These are phyloP conservation scores for Sebastes dallii DNA, from an alignment of 2,797 vertebrate species.

Conservation along the genomic window DNA sequence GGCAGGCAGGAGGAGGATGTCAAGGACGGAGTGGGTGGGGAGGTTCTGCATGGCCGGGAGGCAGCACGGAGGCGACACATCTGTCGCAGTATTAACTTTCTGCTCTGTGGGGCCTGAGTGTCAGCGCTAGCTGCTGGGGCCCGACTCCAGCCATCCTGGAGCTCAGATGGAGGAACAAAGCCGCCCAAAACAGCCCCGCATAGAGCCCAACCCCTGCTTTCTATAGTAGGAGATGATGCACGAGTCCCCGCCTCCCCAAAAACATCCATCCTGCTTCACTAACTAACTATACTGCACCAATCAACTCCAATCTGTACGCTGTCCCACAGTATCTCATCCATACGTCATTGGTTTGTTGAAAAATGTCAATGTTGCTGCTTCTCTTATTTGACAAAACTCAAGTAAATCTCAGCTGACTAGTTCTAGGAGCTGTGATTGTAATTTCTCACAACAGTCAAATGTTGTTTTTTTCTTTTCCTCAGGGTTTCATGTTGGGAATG, in stretches of 20 bases:
- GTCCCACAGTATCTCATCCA: neutral
- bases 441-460: no score
- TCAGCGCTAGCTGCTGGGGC: constrained; percentile 75
- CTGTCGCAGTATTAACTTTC: constrained; percentile 96
- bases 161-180: constrained; percentile 63
- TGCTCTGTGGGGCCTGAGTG: constrained; percentile 91
- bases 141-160: constrained; percentile 45
- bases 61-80: constrained; percentile 91
- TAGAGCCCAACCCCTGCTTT: constrained; percentile 15
- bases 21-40: neutral
- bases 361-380: neutral
- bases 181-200: constrained; percentile 26
- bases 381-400: neutral
- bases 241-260: neutral
- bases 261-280: neutral
- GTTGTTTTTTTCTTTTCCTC: no score
- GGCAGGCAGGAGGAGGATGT: constrained; percentile 67
- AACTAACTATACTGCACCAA: neutral
- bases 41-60: constrained; percentile 88
- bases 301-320: neutral
- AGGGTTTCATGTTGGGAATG: no score
- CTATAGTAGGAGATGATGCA: neutral
- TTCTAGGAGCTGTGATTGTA: neutral
- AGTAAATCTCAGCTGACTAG: neutral
- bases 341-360: neutral